Conservation (phyloP, 1,140 invertebrate genomes). For the Globodera rostochiensis region DNA sequence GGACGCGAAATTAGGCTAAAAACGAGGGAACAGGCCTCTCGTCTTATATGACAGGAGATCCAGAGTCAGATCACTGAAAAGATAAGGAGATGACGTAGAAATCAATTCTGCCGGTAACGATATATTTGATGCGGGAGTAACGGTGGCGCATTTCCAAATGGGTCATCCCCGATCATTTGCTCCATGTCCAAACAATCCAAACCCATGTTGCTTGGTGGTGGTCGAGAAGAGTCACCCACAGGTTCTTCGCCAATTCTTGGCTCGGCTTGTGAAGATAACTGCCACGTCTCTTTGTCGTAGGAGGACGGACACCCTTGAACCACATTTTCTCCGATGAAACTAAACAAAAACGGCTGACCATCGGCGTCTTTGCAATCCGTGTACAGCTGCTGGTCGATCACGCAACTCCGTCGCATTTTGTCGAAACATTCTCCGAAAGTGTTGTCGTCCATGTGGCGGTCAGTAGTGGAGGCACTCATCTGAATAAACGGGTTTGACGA, state of each 20-base stretch:
- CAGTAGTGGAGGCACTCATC: conserved; percentile 1
- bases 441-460: conserved; percentile 50
- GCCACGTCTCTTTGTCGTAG: too few species aligned
- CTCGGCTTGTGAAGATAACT: too few species aligned
- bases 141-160: conserved; percentile 37
- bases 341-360: neutral
- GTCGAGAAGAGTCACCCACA: too few species aligned
- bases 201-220: too few species aligned
- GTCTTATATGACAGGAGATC: neutral
- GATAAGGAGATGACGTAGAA: neutral
- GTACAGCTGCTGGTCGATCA: neutral
- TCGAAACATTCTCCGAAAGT: conserved; percentile 57
- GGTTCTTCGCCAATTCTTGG: too few species aligned
- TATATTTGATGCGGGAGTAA: conserved; percentile 40
- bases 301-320: too few species aligned
- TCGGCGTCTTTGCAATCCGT: neutral
- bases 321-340: too few species aligned
- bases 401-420: conserved; percentile 43
- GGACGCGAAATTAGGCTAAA: too few species aligned
- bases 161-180: conserved; percentile 43
- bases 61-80: neutral
- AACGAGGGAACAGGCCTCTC: too few species aligned
- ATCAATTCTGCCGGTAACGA: neutral
- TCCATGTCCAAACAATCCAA: conserved; percentile 30
- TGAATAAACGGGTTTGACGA: conserved; percentile 56